Evolutionary conservation across 2,888 invertebrate species (phyloP), one percentile per base, ranked within the genome.

Genomic region (Seira musarum): DNA sequence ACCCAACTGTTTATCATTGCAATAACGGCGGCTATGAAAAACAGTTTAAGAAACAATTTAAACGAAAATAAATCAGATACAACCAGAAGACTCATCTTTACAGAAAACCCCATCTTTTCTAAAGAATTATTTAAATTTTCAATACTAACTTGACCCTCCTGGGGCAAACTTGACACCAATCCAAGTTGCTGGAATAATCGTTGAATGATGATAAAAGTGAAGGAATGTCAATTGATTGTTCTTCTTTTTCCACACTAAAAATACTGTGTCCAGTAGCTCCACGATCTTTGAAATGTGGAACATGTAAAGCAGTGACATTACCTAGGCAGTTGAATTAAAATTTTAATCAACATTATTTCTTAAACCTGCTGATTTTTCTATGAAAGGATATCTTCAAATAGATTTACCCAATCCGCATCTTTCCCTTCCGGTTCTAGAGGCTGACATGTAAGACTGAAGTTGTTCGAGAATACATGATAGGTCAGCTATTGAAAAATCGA

Each of bases 1-100:
- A 87, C 84, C 86, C 86, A 86, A 53, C 86, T 84, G 64, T 87
- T 87, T 19, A 87, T 84, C 85, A 85, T 83, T 10, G 85, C 84
- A 35, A 87, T 85, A 1, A 87, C 82, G 19, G 84, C 84, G 61
- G 87, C 87, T 87, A 35, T 0, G 61, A 60, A 49, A 10, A 82
- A 74, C 30, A 68, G 21, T 67, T 69, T 10, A 17, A 68, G 46
- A 40, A 67, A n/a, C n/a, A n/a, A n/a, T n/a, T n/a, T n/a, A n/a
- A n/a, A n/a, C 40, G 5, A 40, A 40, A 40, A 40, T 40, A 8
- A 40, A 40, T 13, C 40, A 40, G 40, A 40, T 40, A 13, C 40
- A 40, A 40, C 13, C 15, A 57, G 3, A 60, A 24, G 8, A 60
- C 8, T 22, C 2, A 53, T 25, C 40, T 64, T 15, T 57, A n/a